Base-by-base conservation (phyloP, 1,140 invertebrate species). In the Cyclargus thomasi region DNA sequence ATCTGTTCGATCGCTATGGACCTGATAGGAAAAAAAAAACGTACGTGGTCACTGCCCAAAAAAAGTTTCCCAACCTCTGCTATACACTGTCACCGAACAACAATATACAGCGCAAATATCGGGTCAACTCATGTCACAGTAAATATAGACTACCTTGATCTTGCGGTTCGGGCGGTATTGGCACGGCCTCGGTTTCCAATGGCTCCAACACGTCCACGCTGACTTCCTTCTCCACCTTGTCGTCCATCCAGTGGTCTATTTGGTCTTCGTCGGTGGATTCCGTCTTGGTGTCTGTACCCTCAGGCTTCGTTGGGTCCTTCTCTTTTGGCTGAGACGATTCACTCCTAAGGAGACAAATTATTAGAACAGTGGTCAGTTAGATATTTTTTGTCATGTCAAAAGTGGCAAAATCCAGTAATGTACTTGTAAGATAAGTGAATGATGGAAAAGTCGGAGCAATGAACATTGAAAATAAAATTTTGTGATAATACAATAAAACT, bases 271-370 rank as follows among this genome's bases (percentile, higher is more conserved):
- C 76, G 8, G 67, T 69, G 0, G 70, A 59, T 55, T 73, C 73
- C 7, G 68, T 53, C n/a, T 77, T 74, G 6, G 53, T 23, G 20
- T 66, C 63, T 7, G 70, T 73, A 14, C 57, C 39, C 65, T 72
- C 73, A 14, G 70, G 39, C 5, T 57, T 70, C 67, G 80, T 66
- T 20, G 70, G 53, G 14, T 80, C 68, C 68, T 82, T 72, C 18
- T 78, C 79, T 77, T 83, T 80, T 11, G 73, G 70, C 35, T 77
- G 73, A 68, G 87, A 78, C 68, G 80, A 62, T 71, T 88, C 73
- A 70, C 84, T 72, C 21, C 84, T 86, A 69, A 68, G 67, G 36
- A 29, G 66, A 68, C 17, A 53, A 39, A 20, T 0, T 14, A 1
- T 62, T 62, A 62, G 23, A 29, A n/a, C n/a, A n/a, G n/a, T n/a